These are phyloP conservation scores for Hydractinia symbiolongicarpus DNA, from an alignment of 30 jellyfish, hydroid and myxozoan genomes.

Conservation along the genomic window DNA sequence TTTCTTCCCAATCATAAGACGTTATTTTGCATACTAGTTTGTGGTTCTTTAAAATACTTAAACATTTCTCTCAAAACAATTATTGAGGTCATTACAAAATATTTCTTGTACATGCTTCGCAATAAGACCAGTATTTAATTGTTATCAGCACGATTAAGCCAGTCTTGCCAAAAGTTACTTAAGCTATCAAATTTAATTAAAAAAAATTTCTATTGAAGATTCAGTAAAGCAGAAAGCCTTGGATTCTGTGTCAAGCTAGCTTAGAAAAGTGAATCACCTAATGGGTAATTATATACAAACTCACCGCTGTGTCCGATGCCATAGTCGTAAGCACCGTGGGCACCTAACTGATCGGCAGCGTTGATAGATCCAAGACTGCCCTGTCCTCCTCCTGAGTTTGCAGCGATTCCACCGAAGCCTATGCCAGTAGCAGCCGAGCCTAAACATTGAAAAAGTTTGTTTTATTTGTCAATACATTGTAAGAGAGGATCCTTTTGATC, in stretches of 20 bases:
- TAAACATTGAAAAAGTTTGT: background rate
- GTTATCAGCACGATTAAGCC: too few relatives aligned
- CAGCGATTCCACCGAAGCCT: constrained; percentile 75
- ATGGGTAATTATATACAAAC: background rate
- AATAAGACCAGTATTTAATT: too few relatives aligned
- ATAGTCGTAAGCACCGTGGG: constrained; percentile 41
- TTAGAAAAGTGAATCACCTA: background rate
- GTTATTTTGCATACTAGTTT: too few relatives aligned
- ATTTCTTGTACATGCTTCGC: too few relatives aligned
- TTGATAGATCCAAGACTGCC: constrained; percentile 72
- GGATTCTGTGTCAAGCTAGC: background rate
- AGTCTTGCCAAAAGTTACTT: too few relatives aligned
- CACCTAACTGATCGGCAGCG: constrained; percentile 53
- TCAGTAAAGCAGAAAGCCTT: background rate
- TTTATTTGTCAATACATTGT: background rate
- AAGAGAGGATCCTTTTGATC: too few relatives aligned
- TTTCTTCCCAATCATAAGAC: too few relatives aligned
- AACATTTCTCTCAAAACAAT: too few relatives aligned
- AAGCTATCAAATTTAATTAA: too few relatives aligned
- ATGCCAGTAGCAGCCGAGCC: constrained; percentile 82
- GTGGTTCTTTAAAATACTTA: too few relatives aligned
- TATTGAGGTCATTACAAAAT: too few relatives aligned
- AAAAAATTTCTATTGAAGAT: too few relatives aligned
- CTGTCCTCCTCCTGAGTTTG: constrained; percentile 75
- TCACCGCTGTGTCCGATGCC: constrained; percentile 63